A percentile compares a stretch with the other conserved stretches of the same genome.
Evolutionary conservation across 92 coral and sea anemone species (phyloP).

Genomic region (Porites cylindrica): DNA sequence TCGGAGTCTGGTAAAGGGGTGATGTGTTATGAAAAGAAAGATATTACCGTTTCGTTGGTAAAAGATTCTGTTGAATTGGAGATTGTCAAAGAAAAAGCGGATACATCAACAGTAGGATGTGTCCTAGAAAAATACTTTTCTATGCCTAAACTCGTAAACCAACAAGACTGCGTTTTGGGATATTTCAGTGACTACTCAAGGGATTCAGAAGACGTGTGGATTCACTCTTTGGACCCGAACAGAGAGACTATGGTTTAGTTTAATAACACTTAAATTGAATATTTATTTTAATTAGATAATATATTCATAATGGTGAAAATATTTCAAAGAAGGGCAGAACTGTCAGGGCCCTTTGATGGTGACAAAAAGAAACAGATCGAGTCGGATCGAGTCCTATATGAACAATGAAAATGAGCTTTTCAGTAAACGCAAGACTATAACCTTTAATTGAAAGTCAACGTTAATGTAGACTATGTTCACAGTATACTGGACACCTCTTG

Average conservation of each 20-base stretch:
- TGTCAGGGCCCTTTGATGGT: too few relatives aligned
- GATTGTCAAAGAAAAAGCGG: constrained; percentile 8
- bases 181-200: constrained; percentile 52
- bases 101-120: constrained; percentile 9
- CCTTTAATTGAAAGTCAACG: too few relatives aligned
- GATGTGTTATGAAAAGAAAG: constrained; percentile 17
- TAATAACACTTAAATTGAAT: background rate
- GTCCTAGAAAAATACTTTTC: constrained; percentile 79
- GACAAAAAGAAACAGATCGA: too few relatives aligned
- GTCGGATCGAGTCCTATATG: too few relatives aligned
- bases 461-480: too few relatives aligned
- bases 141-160: constrained; percentile 72
- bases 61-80: background rate
- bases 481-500: too few relatives aligned
- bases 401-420: too few relatives aligned
- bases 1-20: constrained; percentile 38
- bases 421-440: too few relatives aligned
- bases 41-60: constrained; percentile 11
- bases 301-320: too few relatives aligned
- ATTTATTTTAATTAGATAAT: background rate
- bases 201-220: constrained; percentile 44
- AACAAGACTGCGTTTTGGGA: constrained; percentile 61
- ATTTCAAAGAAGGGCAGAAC: too few relatives aligned
- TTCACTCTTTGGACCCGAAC: constrained; percentile 39
- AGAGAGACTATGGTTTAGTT: constrained; percentile 79